These are phyloP conservation scores for Chironex yamaguchii DNA, from an alignment of 30 jellyfish, hydroid and myxozoan genomes.

Conservation along the genomic window DNA sequence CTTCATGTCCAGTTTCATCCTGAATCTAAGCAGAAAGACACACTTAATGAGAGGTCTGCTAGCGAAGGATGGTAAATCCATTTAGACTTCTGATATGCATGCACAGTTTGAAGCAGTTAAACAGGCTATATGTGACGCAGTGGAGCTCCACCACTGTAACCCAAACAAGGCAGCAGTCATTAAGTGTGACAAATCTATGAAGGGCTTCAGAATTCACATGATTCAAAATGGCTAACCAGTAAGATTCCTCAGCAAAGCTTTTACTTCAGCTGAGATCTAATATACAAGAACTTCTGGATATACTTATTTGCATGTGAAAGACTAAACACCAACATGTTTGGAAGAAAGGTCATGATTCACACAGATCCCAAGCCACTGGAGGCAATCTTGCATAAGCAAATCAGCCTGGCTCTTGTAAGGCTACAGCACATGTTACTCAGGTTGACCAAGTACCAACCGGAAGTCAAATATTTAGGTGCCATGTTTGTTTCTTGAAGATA, in stretches of 20 bases:
- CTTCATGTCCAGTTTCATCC: slow-evolving; percentile 21
- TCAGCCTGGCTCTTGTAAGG: too few relatives aligned
- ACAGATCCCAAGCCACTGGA: background rate
- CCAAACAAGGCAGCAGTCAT: background rate
- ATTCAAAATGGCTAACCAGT: slow-evolving; percentile 19
- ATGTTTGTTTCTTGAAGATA: too few relatives aligned
- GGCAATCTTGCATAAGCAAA: too few relatives aligned
- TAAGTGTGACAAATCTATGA: background rate
- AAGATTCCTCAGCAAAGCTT: slow-evolving; percentile 7
- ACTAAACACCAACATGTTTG: background rate
- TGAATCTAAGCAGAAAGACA: background rate
- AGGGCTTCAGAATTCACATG: background rate
- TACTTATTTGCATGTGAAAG: background rate
- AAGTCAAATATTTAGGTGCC: too few relatives aligned
- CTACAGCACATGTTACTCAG: too few relatives aligned
- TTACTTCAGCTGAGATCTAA: background rate
- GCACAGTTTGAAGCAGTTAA: slow-evolving; percentile 17
- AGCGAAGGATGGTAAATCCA: background rate
- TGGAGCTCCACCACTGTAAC: background rate
- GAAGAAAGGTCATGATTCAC: background rate
- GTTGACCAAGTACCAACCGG: too few relatives aligned
- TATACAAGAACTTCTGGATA: slow-evolving; percentile 1
- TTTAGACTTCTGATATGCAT: slow-evolving; percentile 12
- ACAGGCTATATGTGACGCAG: slow-evolving; percentile 9
- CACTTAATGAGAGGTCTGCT: background rate